These are phyloP conservation scores for Dipus sagitta DNA, from an alignment of 2,797 vertebrate species.

Conservation along the genomic window DNA sequence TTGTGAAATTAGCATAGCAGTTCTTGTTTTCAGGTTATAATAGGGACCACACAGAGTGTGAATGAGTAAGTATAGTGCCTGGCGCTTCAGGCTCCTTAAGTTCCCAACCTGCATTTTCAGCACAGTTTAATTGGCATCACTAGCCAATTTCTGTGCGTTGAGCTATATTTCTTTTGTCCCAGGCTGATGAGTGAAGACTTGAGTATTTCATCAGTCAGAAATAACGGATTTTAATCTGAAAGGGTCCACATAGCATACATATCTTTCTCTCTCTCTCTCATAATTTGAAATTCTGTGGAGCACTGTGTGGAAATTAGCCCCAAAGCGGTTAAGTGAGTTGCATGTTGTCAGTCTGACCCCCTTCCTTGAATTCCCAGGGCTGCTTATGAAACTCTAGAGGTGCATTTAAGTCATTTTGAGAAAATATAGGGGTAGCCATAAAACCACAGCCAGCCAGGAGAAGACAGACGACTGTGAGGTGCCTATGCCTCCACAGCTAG, in stretches of 20 bases:
- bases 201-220: constrained; percentile 14
- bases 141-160: not conserved
- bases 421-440: constrained; percentile 2
- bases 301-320: not conserved
- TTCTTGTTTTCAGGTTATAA: not conserved
- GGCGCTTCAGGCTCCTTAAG: not conserved
- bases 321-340: not conserved
- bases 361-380: not conserved
- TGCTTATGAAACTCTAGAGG: constrained; percentile 48
- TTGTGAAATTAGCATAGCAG: not conserved
- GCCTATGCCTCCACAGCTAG: not conserved
- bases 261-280: too few relatives aligned
- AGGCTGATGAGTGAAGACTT: not conserved
- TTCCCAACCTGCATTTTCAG: not conserved
- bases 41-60: not conserved
- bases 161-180: constrained; percentile 15
- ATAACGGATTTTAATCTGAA: not conserved
- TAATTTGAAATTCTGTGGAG: constrained; percentile 7
- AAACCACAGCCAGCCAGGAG: constrained; percentile 21
- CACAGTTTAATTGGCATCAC: not conserved
- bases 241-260: not conserved
- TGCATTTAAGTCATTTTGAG: constrained; percentile 45
- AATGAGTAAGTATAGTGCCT: not conserved
- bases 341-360: not conserved
- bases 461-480: not conserved